Base-by-base conservation (phyloP, 1,140 invertebrate genomes). In the Hypsibius dujardini region DNA sequence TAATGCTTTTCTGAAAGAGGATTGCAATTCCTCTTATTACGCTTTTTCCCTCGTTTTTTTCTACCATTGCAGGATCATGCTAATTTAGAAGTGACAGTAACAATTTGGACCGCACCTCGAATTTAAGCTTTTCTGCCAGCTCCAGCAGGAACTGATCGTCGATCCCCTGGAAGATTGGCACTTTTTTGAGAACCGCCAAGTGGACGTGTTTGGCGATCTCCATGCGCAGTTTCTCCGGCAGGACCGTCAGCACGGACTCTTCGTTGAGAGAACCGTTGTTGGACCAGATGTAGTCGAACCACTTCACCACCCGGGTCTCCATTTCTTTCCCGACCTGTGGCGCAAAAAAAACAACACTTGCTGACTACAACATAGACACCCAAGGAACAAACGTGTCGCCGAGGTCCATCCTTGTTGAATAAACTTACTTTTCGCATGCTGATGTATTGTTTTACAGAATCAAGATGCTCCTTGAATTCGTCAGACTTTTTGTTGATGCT, bases 91-190 rank as follows among this genome's bases (percentile, higher is more conserved):
- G 50, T 12, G 50, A n/a, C 28, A 28, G 28, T 28, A 28, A 28
- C 28, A 28, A 28, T 28, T 28, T 28, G 28, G 28, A 28, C n/a
- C 42, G 12, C 42, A 67, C 62, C 62, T 67, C 12, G 42, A 42
- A 42, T 3, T 45, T 12, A 12, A 67, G 42, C 42, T 67, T 67
- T 45, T 67, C 62, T 7, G 62, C 62, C 12, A 67, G 62, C 45
- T 67, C 62, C 42, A 67, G 62, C 62, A 67, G 45, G 42, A 67
- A 67, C 62, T 67, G 62, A 7, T 67, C 62, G 7, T 67, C 62
- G 42, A 67, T 67, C 3, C 62, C 62, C 45, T 67, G 62, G 62
- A 67, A 67, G 12, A 67, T 67, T 7, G 62, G 62, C 62, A 67
- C 62, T 67, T 67, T 67, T 67, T 67, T 67, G 12, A 67, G 62